Percentiles rank a stretch among this genome's conserved stretches.
phyloP scores from a whole-genome alignment of 2,113 vertebrate genomes.

The Cromileptes altivelis region DNA sequence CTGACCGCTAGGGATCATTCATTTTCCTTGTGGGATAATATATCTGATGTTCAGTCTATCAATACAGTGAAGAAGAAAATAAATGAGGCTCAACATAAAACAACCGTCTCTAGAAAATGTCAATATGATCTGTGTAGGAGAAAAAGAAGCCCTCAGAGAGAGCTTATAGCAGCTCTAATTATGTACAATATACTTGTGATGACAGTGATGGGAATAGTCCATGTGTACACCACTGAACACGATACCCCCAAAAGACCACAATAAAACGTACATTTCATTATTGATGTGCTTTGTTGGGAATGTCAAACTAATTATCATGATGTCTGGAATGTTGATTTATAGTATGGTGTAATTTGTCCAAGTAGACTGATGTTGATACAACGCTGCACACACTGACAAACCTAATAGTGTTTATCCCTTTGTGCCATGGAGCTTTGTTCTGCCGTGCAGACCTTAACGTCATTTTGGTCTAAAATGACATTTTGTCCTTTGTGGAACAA shows the following conservation, averaged over 20 bases:
- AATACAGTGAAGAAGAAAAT: background rate
- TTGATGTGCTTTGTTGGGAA: background rate
- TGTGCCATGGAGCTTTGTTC: background rate
- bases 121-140: background rate
- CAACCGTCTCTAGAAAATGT: constrained; percentile 16
- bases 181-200: background rate
- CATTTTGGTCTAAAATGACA: too few species aligned
- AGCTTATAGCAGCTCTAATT: background rate
- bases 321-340: background rate
- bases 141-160: background rate
- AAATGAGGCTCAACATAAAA: constrained; percentile 21
- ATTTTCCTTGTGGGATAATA: background rate
- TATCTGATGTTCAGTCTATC: constrained; percentile 8
- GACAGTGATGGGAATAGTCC: constrained; percentile 6
- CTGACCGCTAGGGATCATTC: background rate
- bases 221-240: background rate
- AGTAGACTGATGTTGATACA: background rate
- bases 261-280: background rate
- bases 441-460: too few species aligned
- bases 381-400: background rate
- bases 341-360: background rate
- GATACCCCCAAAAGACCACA: background rate
- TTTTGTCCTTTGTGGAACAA: too few species aligned
- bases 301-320: background rate
- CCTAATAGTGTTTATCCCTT: too few species aligned